Conservation (phyloP, 2,113 vertebrate genomes). For the Murina feae region DNA sequence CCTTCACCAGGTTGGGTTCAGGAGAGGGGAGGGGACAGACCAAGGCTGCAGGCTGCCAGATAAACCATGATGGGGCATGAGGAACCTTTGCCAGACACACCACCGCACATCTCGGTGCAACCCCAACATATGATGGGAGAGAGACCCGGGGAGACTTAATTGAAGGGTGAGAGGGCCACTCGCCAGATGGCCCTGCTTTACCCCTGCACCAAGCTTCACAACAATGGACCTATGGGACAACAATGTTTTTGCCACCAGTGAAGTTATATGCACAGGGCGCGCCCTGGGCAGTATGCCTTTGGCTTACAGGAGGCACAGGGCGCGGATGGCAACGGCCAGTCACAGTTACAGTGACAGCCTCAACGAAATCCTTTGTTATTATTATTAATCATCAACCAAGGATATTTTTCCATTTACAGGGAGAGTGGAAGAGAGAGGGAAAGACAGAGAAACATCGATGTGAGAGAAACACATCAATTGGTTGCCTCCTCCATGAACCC, state of each 20-base stretch:
- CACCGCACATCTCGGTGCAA: not conserved
- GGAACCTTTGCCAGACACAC: not conserved
- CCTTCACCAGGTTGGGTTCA: not conserved
- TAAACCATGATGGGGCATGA: not conserved
- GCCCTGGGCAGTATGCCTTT: not conserved
- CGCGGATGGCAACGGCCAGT: not conserved
- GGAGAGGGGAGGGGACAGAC: not conserved
- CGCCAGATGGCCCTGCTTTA: not conserved
- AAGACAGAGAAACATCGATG: too few species aligned
- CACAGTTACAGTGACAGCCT: not conserved
- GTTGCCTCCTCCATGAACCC: too few species aligned
- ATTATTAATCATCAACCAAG: too few species aligned
- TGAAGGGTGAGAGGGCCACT: not conserved
- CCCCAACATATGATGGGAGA: not conserved
- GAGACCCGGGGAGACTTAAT: not conserved
- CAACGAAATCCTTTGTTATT: not conserved
- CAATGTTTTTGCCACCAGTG: not conserved
- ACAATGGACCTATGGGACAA: too few species aligned
- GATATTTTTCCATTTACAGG: too few species aligned
- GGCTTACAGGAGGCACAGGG: not conserved
- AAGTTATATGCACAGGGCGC: not conserved
- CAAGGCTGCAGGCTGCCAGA: not conserved
- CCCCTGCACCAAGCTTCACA: not conserved
- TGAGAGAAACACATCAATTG: too few species aligned
- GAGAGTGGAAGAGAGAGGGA: too few species aligned